Conservation (phyloP, 1,140 invertebrate species). For the Parapsyche elsis region DNA sequence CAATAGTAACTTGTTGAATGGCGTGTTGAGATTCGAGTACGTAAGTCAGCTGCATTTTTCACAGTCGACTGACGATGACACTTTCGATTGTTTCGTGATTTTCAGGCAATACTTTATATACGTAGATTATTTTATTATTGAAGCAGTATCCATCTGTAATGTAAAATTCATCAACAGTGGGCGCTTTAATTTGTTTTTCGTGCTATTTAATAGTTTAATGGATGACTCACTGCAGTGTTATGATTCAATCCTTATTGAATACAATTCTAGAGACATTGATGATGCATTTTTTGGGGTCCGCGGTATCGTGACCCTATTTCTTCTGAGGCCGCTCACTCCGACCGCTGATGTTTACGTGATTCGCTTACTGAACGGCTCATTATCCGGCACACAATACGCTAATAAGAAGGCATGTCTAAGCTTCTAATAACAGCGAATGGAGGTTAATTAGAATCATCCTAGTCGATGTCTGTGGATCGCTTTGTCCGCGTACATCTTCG, state of each 20-base stretch:
- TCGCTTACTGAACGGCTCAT: background rate
- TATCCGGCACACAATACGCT: constrained; percentile 22
- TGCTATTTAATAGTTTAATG: background rate
- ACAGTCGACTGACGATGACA: constrained; percentile 34
- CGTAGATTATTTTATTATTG: no score
- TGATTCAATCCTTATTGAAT: no score
- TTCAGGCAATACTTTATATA: background rate
- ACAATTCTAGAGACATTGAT: background rate
- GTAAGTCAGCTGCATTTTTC: constrained; percentile 32
- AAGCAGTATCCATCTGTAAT: no score
- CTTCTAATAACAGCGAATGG: constrained; percentile 14
- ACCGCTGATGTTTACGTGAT: constrained; percentile 32
- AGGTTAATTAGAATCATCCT: constrained; percentile 16
- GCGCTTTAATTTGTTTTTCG: background rate
- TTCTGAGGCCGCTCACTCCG: constrained; percentile 18
- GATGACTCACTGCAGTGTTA: no score
- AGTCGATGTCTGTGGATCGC: background rate
- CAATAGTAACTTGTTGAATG: no score
- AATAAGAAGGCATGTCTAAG: constrained; percentile 15
- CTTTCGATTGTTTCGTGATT: constrained; percentile 42
- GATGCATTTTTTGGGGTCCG: background rate
- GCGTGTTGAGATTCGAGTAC: constrained; percentile 20
- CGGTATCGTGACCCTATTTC: constrained; percentile 28
- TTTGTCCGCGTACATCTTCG: background rate
- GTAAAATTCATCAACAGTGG: background rate